phyloP scores from a whole-genome alignment of 2,888 invertebrate species.

The Acheta domesticus region DNA sequence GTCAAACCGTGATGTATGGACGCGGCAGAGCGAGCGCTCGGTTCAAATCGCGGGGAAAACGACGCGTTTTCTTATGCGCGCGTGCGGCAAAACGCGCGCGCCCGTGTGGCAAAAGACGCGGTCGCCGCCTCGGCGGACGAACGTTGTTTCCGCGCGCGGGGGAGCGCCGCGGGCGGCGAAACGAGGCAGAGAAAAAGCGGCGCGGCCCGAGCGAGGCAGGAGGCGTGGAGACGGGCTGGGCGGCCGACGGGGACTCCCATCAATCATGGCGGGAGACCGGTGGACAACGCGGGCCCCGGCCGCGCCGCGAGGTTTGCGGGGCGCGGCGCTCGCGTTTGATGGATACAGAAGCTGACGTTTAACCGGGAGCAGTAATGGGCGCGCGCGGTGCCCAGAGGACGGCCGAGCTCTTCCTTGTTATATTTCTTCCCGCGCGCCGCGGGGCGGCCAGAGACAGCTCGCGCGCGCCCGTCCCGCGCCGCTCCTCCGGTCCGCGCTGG shows the following conservation, averaged over 20 bases:
- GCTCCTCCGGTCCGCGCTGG: background rate
- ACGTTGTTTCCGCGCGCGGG: background rate
- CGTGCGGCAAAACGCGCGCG: background rate
- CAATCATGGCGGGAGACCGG: background rate
- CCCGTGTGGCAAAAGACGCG: background rate
- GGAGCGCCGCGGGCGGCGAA: background rate
- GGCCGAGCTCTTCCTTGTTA: background rate
- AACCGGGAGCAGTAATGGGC: slow-evolving; percentile 5
- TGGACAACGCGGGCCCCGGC: slow-evolving; percentile 9
- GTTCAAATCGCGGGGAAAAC: background rate
- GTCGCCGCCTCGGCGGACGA: background rate
- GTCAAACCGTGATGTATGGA: slow-evolving; percentile 4
- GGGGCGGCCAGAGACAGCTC: background rate
- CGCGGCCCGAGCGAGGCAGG: background rate
- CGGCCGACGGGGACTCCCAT: background rate
- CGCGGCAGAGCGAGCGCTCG: background rate
- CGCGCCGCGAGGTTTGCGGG: background rate
- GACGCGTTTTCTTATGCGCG: background rate
- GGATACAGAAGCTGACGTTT: slow-evolving; percentile 18
- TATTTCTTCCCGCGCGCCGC: background rate
- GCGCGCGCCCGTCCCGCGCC: background rate
- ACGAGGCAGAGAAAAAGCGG: background rate
- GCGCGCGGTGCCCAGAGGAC: background rate
- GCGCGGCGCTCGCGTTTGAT: background rate
- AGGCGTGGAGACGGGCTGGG: background rate